Evolutionary conservation across 2,797 vertebrate species (phyloP), one percentile per base, ranked within the genome.

Genomic region (Pipistrellus pipistrellus): DNA sequence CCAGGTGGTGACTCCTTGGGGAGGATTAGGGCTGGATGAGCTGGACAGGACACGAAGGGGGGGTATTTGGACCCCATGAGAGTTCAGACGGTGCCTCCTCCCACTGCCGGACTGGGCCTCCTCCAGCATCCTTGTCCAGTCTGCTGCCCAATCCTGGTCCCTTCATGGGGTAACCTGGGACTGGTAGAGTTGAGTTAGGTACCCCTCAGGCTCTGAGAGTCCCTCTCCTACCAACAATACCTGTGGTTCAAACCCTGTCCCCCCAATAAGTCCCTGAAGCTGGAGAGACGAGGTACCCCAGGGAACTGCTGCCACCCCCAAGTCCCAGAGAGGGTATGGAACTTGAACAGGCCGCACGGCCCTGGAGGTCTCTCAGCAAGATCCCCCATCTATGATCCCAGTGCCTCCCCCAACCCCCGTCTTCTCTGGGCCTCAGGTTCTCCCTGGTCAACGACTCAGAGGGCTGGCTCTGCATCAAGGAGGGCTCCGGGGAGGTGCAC

Each of bases 381-480:
- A 44, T 11, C 44, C 44, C 62, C 55, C 18, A 3, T 18, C 12
- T 55, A 3, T 27, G 27, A 66, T 69, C 38, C 12, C 59, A 44
- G 32, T 30, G 69, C 35, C 71, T 64, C 27, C 69, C 25, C 27
- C 46, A 23, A 23, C 11, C 3, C 3, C 35, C 32, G 7, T 57
- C 77, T 75, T 81, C 35, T 85, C 38, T 83, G 95, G 91, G 25
- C n/a, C 46, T 72, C 96, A 99, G 99, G 88, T 99, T 99, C 97
- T 99, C 98, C 27, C 98, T 98, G 73, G 98, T 98, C 97, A 98
- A 99, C 1, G 98, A 99, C 97, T 98, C 98, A 35, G 98, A 98
- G 91, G 98, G 98, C 84, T 98, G 98, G 96, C 98, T 99, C 95
- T 99, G 98, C 62, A 99, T 99, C 71, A 98, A 98, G 27, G 98